Evolutionary conservation across 2,888 invertebrate genomes (phyloP), one percentile per base, ranked within the genome.

Genomic region (Hirtodrosophila duncani): DNA sequence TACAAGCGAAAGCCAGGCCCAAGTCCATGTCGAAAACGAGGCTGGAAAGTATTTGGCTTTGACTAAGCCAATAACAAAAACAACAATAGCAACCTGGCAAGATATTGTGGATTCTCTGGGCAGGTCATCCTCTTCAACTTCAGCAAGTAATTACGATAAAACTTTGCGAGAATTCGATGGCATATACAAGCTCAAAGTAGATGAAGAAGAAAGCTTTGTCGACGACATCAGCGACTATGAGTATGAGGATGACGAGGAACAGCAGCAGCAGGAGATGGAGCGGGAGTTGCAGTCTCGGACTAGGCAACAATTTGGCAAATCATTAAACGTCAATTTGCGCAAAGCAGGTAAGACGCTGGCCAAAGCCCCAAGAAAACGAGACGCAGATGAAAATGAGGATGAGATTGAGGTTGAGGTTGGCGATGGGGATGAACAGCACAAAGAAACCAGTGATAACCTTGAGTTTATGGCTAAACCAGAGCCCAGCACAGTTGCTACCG

Each of bases 301-400:
- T 58, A 34, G 62, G 57, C 75, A 62, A 66, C 67, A 72, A 80
- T 74, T 80, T 81, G 81, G 83, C 80, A 84, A 85, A 70, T 79
- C 83, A 84, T 83, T 84, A 82, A 85, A 84, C 75, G 78, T 65
- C 74, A 82, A 85, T 85, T 83, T 81, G 57, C 69, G 56, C 36
- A 63, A 52, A 39, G 53, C 83, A 72, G 77, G 82, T 77, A 82
- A 80, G 70, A 66, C 50, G 63, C 52, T 77, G 39, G 50, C 39
- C 57, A 68, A 34, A 44, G 23, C 21, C 57, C 46, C 36, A 44
- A 13, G 14, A 17, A 10, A n/a, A 10, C 37, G 24, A 23, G 29
- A 24, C 23, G 23, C 27, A 20, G 9, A 11, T n/a, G 16, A 21
- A 14, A 27, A 23, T 42, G 51, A 69, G 44, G 42, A 3, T 11